phyloP scores from a whole-genome alignment of 2,797 vertebrate species.

The Lycodopsis pacificus region DNA sequence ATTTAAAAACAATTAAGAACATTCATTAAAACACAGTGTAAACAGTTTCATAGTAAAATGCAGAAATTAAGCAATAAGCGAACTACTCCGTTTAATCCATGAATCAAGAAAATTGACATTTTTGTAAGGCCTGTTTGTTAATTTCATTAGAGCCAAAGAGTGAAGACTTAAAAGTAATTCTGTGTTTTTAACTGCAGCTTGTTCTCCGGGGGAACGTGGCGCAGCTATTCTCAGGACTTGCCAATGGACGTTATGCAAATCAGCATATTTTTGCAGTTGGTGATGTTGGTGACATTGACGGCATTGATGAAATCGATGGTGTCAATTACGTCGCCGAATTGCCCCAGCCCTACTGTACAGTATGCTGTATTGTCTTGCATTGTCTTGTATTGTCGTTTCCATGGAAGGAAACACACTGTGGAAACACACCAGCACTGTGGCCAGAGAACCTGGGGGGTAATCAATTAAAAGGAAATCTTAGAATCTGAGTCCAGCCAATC shows the following conservation, averaged over 20 bases:
- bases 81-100: no score
- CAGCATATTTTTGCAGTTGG: background rate
- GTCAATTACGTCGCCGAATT: background rate
- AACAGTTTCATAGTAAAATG: no score
- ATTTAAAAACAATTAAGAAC: no score
- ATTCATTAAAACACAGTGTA: no score
- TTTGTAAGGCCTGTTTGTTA: no score
- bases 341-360: background rate
- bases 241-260: background rate
- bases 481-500: constrained; percentile 29
- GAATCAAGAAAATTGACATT: no score
- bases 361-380: background rate
- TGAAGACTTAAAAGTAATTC: no score
- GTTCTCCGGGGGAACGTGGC: no score
- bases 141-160: no score
- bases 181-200: no score
- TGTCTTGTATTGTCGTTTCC: background rate
- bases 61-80: no score
- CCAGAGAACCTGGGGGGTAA: constrained; percentile 9
- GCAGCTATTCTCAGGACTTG: background rate
- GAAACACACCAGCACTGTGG: constrained; percentile 9
- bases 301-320: no score
- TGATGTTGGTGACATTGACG: background rate
- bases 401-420: background rate
- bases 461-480: constrained; percentile 22